Conservation (phyloP, 1,140 invertebrate species). For the Plutomurus gul region DNA sequence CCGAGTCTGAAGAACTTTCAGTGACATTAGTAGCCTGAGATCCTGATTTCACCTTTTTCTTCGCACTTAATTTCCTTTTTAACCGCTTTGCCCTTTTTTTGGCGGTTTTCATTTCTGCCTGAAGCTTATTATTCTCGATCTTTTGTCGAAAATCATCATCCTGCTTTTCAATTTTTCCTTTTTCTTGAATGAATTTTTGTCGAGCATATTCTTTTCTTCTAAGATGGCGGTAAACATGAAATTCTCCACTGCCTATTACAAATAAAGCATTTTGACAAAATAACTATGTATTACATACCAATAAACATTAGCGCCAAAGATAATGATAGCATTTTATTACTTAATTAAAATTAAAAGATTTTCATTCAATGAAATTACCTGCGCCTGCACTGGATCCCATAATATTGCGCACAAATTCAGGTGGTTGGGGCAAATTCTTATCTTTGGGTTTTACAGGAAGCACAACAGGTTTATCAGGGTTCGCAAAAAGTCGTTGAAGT, state of each 20-base stretch:
- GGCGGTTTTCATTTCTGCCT: constrained; percentile 77
- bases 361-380: constrained; percentile 57
- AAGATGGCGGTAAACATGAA: constrained; percentile 95
- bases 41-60: constrained; percentile 57
- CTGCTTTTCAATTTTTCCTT: constrained; percentile 77
- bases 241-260: constrained; percentile 84
- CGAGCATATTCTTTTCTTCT: constrained; percentile 91
- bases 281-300: too few species aligned
- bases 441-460: constrained; percentile 83
- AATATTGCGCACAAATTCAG: constrained; percentile 95
- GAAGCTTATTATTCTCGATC: constrained; percentile 76
- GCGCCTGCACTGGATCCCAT: constrained; percentile 98
- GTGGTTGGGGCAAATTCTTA: constrained; percentile 72
- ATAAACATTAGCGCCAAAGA: too few species aligned
- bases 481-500: constrained; percentile 49
- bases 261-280: too few species aligned
- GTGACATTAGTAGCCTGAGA: neutral
- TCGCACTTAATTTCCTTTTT: constrained; percentile 72
- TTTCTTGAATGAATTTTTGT: constrained; percentile 89
- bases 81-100: constrained; percentile 82
- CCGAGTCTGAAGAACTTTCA: neutral
- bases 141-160: constrained; percentile 82
- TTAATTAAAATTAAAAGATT: neutral
- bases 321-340: too few species aligned
- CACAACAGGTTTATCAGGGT: constrained; percentile 78